Evolutionary conservation across 2,113 vertebrate genomes (phyloP), one percentile per base, ranked within the genome.

Genomic region (Alligator sinensis): DNA sequence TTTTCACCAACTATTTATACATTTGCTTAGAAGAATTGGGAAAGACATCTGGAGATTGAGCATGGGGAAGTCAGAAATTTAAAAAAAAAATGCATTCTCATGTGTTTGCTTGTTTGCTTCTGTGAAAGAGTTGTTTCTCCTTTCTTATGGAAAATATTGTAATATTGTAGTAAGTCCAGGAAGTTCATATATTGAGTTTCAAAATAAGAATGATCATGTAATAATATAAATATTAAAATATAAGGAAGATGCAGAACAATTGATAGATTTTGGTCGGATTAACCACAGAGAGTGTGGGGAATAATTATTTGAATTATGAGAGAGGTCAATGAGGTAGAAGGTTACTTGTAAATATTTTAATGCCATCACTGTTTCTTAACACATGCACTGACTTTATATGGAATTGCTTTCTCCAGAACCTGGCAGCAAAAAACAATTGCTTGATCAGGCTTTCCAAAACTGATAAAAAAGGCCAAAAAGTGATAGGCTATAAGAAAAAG

Each of bases 11-110:
- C 13, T 92, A 87, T 21, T 18, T 90, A 85, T 91, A 19, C 21
- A 58, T 68, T n/a, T 83, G n/a, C 70, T 93, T 57, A 87, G 74
- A 96, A 75, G 61, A 92, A 78, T 4, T 90, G 62, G 66, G 83
- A 5, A 4, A 60, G 57, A 86, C 5, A 74, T 80, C 68, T 70
- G 86, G 76, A 82, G 27, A 60, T 34, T 76, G 91, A 86, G 66
- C 89, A 95, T 30, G 76, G 38, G 62, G 82, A 95, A 61, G 21
- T 84, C 61, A 25, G 86, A 90, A 13, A 30, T 10, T 9, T 78
- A 90, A 80, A 78, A 4, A 27, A 3, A 47, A 17, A 12, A 63
- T 85, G 28, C 21, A n/a, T 84, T 90, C 34, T 89, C 14, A 10
- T 82, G 86, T 78, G 24, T 85, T 95, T 84, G 55, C 5, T 75